Evolutionary conservation across 1,140 invertebrate genomes (phyloP).

Genomic region (Dendroctonus ponderosae): DNA sequence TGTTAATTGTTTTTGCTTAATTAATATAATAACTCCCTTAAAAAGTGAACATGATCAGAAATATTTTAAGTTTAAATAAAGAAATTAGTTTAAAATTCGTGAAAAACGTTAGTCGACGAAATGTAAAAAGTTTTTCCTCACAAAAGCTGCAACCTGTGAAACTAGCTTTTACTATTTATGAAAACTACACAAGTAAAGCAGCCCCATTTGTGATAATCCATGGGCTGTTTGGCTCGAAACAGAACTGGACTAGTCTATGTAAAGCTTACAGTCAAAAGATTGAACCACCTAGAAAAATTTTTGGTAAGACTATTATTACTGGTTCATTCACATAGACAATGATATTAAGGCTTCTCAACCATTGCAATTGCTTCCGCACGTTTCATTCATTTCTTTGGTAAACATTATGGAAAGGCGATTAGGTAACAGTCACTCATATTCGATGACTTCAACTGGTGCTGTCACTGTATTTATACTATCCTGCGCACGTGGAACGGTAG

Average conservation of each 20-base stretch:
- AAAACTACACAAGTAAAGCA: conserved; percentile 46
- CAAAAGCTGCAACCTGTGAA: conserved; percentile 49
- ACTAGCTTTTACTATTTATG: conserved; percentile 58
- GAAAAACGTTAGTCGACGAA: no score
- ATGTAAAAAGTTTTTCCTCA: no score
- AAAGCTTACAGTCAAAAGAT: conserved; percentile 69
- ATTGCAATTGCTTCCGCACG: not conserved
- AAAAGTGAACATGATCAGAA: no score
- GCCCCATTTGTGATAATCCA: conserved; percentile 79
- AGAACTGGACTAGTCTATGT: conserved; percentile 79
- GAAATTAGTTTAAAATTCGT: no score
- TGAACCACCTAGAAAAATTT: conserved; percentile 62
- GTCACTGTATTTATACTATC: no score
- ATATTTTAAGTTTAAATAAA: no score
- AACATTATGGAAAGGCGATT: not conserved
- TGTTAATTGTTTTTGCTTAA: no score
- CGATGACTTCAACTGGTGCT: no score
- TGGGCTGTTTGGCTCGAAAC: conserved; percentile 82
- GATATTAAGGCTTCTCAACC: not conserved
- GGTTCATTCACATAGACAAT: not conserved
- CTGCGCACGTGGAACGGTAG: no score
- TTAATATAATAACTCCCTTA: no score
- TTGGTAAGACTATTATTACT: conserved; percentile 45
- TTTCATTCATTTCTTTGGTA: not conserved
- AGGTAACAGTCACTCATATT: no score